Evolutionary conservation across 2,888 invertebrate genomes (phyloP).

Genomic region (Archaeoteleia sp.): DNA sequence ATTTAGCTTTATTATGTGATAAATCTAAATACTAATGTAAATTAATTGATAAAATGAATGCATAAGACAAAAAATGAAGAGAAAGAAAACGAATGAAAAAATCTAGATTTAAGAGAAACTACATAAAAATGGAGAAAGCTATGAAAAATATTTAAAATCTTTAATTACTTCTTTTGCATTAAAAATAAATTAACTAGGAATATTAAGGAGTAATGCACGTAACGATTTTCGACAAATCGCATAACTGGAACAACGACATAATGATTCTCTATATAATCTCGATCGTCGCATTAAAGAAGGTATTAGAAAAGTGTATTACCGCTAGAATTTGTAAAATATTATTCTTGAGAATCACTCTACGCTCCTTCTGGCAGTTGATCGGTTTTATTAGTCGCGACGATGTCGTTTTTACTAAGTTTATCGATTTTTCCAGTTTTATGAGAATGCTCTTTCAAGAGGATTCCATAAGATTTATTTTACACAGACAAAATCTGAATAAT

Average conservation of each 20-base stretch:
- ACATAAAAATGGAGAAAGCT: no score
- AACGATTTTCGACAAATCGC: constrained; percentile 27
- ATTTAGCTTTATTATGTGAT: constrained; percentile 51
- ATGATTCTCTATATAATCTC: constrained; percentile 31
- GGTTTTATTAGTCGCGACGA: constrained; percentile 30
- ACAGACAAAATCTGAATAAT: constrained; percentile 24
- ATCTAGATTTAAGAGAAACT: no score
- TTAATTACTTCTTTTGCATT: not conserved
- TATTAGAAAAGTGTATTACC: constrained; percentile 32
- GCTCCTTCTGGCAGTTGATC: constrained; percentile 37
- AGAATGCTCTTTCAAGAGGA: constrained; percentile 37
- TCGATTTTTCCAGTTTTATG: constrained; percentile 37
- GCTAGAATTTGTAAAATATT: constrained; percentile 28
- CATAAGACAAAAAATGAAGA: no score
- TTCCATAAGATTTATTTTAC: constrained; percentile 37
- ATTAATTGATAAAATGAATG: constrained; percentile 20
- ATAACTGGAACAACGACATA: constrained; percentile 38
- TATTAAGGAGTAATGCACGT: constrained; percentile 11
- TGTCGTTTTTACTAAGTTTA: constrained; percentile 36
- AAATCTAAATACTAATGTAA: constrained; percentile 34
- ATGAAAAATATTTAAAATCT: no score
- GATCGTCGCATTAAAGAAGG: constrained; percentile 22
- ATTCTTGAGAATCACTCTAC: constrained; percentile 39
- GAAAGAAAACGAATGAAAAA: no score
- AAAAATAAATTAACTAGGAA: constrained; percentile 12